Evolutionary conservation across 2,888 invertebrate species (phyloP).

Genomic region (Dione juno): DNA sequence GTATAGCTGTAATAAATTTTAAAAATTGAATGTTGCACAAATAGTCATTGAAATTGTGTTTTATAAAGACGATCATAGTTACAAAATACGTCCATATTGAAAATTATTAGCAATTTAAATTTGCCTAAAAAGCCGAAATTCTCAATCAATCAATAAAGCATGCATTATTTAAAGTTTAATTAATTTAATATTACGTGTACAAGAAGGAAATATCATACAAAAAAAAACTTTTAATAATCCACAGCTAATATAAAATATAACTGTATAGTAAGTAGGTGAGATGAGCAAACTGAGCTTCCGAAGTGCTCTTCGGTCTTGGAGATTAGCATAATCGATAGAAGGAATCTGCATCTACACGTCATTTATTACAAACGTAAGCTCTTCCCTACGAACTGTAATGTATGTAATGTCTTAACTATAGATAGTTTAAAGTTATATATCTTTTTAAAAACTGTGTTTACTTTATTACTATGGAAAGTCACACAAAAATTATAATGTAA

Average conservation of each 20-base stretch:
- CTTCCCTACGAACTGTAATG: not conserved
- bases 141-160: too few relatives aligned
- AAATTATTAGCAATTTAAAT: too few relatives aligned
- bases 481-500: too few relatives aligned
- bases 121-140: too few relatives aligned
- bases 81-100: too few relatives aligned
- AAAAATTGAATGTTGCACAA: too few relatives aligned
- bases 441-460: too few relatives aligned
- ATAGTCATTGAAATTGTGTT: too few relatives aligned
- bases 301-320: not conserved
- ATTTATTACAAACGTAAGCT: constrained; percentile 19
- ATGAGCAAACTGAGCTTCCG: not conserved
- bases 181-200: not conserved
- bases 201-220: not conserved
- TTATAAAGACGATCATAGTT: too few relatives aligned
- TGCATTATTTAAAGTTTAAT: too few relatives aligned
- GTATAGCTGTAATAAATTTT: too few relatives aligned
- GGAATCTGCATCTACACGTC: constrained; percentile 18
- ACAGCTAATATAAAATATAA: not conserved
- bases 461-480: too few relatives aligned
- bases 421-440: not conserved
- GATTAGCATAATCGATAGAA: constrained; percentile 16
- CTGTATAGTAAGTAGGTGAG: not conserved
- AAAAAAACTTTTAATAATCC: not conserved
- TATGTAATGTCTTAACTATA: not conserved